phyloP scores from a whole-genome alignment of 2,888 invertebrate genomes.

The Pocota personata region DNA sequence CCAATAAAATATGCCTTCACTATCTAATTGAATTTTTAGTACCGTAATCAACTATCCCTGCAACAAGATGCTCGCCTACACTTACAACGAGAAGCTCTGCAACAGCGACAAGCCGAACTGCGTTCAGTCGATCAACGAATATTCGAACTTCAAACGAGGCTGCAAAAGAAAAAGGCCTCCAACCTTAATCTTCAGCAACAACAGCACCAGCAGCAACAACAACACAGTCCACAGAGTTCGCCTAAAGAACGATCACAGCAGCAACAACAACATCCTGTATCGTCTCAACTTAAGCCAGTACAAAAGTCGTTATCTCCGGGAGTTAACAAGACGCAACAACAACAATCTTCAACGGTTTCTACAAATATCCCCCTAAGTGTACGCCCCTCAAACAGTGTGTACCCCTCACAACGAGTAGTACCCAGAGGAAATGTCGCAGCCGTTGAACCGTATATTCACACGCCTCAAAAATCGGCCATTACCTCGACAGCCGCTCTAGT shows the following conservation, averaged over 20 bases:
- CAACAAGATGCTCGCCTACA: conserved; percentile 96
- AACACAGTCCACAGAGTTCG: conserved; percentile 77
- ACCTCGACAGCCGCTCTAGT: conserved; percentile 81
- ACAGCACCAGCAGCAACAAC: conserved; percentile 73
- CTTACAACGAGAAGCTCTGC: conserved; percentile 93
- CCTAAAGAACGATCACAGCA: conserved; percentile 76
- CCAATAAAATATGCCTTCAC: not conserved
- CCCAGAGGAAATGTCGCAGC: conserved; percentile 92
- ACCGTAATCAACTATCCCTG: conserved; percentile 97
- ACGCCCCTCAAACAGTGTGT: conserved; percentile 78
- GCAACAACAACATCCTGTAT: conserved; percentile 71
- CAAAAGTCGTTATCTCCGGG: conserved; percentile 40
- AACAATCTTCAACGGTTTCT: conserved; percentile 57
- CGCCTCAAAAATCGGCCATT: conserved; percentile 86
- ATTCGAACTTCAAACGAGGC: conserved; percentile 94
- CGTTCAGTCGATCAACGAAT: conserved; percentile 96
- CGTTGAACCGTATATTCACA: conserved; percentile 94
- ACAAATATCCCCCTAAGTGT: conserved; percentile 74
- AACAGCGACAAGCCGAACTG: conserved; percentile 95
- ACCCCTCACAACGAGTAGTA: conserved; percentile 80
- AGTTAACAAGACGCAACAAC: conserved; percentile 69
- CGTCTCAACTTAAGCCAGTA: conserved; percentile 64
- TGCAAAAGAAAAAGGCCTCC: conserved; percentile 93
- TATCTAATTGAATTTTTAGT: conserved; percentile 85
- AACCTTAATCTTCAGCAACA: conserved; percentile 85